phyloP scores from a whole-genome alignment of 2,888 invertebrate genomes.

The Melieria picta region DNA sequence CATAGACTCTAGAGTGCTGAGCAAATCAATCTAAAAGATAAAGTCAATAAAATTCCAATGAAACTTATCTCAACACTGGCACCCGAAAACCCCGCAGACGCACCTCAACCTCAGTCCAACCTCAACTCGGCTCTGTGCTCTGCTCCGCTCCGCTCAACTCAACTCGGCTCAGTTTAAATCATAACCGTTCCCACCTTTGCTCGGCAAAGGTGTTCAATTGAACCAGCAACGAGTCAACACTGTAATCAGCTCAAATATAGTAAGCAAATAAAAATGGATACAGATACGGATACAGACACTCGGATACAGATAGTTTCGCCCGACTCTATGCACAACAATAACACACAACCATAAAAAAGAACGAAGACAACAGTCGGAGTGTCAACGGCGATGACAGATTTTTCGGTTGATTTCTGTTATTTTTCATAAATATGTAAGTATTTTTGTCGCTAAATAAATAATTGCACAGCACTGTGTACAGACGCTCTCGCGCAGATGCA shows the following conservation, averaged over 20 bases:
- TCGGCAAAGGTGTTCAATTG: slow-evolving; percentile 29
- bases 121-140: not conserved
- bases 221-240: slow-evolving; percentile 22
- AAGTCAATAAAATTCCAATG: slow-evolving; percentile 35
- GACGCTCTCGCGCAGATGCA: too few relatives aligned
- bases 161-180: not conserved
- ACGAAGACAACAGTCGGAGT: too few relatives aligned
- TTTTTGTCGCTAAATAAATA: too few relatives aligned
- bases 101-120: not conserved
- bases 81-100: not conserved
- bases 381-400: too few relatives aligned
- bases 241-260: slow-evolving; percentile 29
- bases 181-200: not conserved
- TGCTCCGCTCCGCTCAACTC: not conserved
- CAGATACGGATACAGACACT: slow-evolving; percentile 4
- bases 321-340: too few relatives aligned
- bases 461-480: too few relatives aligned
- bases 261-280: slow-evolving; percentile 20
- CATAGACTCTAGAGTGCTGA: not conserved
- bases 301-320: too few relatives aligned
- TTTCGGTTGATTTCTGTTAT: too few relatives aligned
- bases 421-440: too few relatives aligned
- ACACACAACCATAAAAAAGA: too few relatives aligned
- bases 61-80: slow-evolving; percentile 38
- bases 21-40: slow-evolving; percentile 17